Evolutionary conservation across 2,113 vertebrate genomes (phyloP).

Genomic region (Micromys minutus): DNA sequence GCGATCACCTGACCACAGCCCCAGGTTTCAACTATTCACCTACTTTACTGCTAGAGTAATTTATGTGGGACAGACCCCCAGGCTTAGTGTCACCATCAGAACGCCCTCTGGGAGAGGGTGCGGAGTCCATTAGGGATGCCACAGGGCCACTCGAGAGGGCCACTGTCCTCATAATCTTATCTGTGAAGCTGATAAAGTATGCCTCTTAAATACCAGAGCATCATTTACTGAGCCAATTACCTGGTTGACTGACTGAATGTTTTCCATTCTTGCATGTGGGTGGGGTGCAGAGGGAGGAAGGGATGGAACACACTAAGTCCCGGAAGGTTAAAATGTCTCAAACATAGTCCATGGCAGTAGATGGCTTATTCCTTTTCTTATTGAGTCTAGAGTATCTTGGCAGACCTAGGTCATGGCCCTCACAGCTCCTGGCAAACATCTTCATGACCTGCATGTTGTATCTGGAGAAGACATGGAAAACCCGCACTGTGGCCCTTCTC

Average conservation of each 20-base stretch:
- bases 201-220: not conserved
- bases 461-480: not conserved
- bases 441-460: not conserved
- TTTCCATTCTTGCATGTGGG: constrained; percentile 18
- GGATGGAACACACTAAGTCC: not conserved
- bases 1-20: not conserved
- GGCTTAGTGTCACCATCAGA: not conserved
- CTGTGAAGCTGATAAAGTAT: not conserved
- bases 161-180: not conserved
- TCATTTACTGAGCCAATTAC: not conserved
- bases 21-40: not conserved
- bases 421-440: not conserved
- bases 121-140: not conserved
- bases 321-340: not conserved
- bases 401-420: not conserved
- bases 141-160: not conserved
- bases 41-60: not conserved
- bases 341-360: not conserved
- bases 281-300: not conserved
- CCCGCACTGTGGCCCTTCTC: not conserved
- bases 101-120: not conserved
- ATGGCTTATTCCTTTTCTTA: not conserved
- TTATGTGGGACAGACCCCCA: not conserved
- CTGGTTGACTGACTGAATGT: not conserved
- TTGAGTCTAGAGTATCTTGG: not conserved